Evolutionary conservation across 2,888 invertebrate species (phyloP).

Genomic region (Microchrysa polita): DNA sequence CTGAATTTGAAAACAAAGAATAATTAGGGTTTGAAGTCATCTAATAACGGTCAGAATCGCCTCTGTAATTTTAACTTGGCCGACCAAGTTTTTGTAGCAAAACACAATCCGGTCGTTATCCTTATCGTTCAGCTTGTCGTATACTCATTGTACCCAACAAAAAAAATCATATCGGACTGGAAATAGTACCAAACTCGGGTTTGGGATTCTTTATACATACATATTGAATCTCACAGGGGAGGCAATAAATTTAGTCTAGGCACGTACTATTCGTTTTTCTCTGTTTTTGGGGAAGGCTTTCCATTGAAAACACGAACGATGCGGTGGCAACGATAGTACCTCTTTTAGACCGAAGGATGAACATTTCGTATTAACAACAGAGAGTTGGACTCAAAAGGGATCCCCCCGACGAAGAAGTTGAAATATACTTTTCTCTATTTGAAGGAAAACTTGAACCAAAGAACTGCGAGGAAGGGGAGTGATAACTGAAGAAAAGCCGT

Average conservation of each 20-base stretch:
- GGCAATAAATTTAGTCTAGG: conserved; percentile 62
- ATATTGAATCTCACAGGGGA: conserved; percentile 51
- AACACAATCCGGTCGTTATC: conserved; percentile 2
- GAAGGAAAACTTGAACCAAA: conserved; percentile 8
- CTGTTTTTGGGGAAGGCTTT: conserved; percentile 26
- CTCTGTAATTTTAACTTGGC: conserved; percentile 22
- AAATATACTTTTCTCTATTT: conserved; percentile 10
- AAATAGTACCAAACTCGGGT: background rate
- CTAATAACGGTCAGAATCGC: too few species aligned
- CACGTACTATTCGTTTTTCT: conserved; percentile 57
- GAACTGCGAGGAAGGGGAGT: conserved; percentile 19
- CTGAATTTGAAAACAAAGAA: too few species aligned
- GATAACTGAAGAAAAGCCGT: conserved; percentile 1
- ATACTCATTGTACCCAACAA: background rate
- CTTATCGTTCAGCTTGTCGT: background rate
- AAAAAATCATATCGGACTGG: conserved; percentile 9
- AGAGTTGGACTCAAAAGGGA: conserved; percentile 24
- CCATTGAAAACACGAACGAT: background rate
- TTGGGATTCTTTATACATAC: conserved; percentile 41
- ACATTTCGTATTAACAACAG: conserved; percentile 35
- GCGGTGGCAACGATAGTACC: too few species aligned
- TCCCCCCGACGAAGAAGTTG: conserved; percentile 3
- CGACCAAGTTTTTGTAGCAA: background rate
- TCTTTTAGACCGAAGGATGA: background rate
- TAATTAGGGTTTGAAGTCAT: too few species aligned